These are phyloP conservation scores for Cryptocephalus moraei DNA, from an alignment of 2,888 invertebrate genomes.

Conservation along the genomic window DNA sequence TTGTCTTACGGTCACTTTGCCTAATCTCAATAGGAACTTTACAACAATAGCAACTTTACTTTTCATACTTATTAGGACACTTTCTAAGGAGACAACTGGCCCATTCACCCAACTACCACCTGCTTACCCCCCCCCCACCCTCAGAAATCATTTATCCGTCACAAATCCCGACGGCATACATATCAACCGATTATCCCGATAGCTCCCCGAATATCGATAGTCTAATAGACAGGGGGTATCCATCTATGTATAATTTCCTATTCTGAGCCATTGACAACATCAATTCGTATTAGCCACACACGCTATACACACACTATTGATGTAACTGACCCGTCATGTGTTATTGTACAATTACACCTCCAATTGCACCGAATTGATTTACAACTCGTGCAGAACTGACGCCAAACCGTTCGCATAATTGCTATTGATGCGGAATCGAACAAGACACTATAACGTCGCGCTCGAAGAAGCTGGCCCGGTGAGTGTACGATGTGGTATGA, in stretches of 20 bases:
- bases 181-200: constrained; percentile 3
- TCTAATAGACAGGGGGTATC: constrained; percentile 8
- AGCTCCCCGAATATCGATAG: constrained; percentile 3
- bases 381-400: constrained; percentile 17
- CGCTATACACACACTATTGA: constrained; percentile 10
- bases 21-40: too few species aligned
- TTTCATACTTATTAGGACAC: too few species aligned
- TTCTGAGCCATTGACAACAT: constrained; percentile 31
- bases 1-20: too few species aligned
- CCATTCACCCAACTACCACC: background rate
- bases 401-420: constrained; percentile 25
- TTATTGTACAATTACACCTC: constrained; percentile 33
- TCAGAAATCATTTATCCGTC: background rate
- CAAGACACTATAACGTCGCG: background rate
- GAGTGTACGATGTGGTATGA: too few species aligned
- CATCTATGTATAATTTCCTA: constrained; percentile 14
- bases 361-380: constrained; percentile 35
- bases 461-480: too few species aligned
- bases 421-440: constrained; percentile 21
- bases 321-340: constrained; percentile 23
- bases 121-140: too few species aligned
- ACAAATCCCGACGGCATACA: constrained; percentile 1
- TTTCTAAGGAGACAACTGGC: too few species aligned
- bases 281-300: constrained; percentile 29
- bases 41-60: too few species aligned